These are phyloP conservation scores for Psephotus haematonotus DNA, from an alignment of 2,113 vertebrate genomes.

Conservation along the genomic window DNA sequence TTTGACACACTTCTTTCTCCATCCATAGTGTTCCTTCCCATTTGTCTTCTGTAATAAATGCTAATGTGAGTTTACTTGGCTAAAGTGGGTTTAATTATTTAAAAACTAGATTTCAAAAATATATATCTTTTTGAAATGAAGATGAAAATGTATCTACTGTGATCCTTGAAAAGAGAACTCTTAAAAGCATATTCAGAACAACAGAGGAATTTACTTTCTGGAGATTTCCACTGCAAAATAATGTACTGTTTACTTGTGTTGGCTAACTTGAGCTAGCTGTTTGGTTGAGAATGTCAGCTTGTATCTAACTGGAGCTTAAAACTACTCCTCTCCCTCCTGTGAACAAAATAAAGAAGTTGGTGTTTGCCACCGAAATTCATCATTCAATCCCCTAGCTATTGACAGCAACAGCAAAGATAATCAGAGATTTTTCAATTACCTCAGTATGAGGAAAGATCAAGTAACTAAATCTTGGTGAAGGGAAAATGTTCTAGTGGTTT, in stretches of 20 bases:
- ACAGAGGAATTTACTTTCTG: not conserved
- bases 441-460: not conserved
- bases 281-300: not conserved
- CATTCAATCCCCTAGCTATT: not conserved
- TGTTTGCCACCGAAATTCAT: not conserved
- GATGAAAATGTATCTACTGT: not conserved
- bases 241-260: rapidly evolving
- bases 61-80: not conserved
- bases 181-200: not conserved
- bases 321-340: not conserved
- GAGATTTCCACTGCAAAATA: not conserved
- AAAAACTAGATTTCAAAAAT: not conserved
- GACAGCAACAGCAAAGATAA: not conserved
- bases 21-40: not conserved
- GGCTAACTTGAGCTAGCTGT: not conserved
- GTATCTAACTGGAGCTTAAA: not conserved
- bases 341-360: not conserved
- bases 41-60: not conserved
- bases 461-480: not conserved
- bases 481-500: not conserved
- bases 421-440: not conserved
- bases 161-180: not conserved
- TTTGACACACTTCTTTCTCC: not conserved
- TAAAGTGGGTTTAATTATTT: not conserved
- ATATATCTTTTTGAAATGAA: not conserved